Evolutionary conservation across 2,888 invertebrate genomes (phyloP).

Genomic region (Dione juno): DNA sequence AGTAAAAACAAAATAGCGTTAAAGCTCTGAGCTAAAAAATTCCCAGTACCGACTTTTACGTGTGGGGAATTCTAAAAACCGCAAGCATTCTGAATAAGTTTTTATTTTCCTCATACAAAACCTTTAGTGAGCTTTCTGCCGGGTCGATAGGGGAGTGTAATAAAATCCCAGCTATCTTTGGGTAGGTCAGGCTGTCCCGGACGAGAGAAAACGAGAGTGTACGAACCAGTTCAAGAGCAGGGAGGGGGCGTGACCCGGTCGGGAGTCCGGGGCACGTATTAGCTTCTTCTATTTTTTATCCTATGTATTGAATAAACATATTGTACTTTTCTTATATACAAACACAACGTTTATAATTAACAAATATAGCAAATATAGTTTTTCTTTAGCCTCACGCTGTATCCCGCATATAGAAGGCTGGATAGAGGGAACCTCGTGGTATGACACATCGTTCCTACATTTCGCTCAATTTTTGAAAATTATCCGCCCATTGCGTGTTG

Average conservation of each 20-base stretch:
- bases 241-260: constrained; percentile 62
- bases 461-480: too few relatives aligned
- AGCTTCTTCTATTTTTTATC: constrained; percentile 7
- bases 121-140: background rate
- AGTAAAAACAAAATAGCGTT: background rate
- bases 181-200: constrained; percentile 72
- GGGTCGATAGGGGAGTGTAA: constrained; percentile 20
- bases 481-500: too few relatives aligned
- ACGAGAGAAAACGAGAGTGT: constrained; percentile 71
- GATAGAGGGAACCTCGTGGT: too few relatives aligned
- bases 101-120: constrained; percentile 13
- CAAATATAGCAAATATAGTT: too few relatives aligned
- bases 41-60: background rate
- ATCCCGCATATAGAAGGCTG: too few relatives aligned
- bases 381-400: too few relatives aligned
- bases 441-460: too few relatives aligned
- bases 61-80: constrained; percentile 3
- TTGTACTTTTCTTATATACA: background rate
- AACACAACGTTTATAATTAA: too few relatives aligned
- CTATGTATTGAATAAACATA: background rate
- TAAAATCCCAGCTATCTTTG: constrained; percentile 50
- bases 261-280: constrained; percentile 47
- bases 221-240: constrained; percentile 74
- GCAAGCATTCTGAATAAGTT: background rate
- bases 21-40: background rate